Evolutionary conservation across 2,888 invertebrate genomes (phyloP).

Genomic region (Stenodera caucasica): DNA sequence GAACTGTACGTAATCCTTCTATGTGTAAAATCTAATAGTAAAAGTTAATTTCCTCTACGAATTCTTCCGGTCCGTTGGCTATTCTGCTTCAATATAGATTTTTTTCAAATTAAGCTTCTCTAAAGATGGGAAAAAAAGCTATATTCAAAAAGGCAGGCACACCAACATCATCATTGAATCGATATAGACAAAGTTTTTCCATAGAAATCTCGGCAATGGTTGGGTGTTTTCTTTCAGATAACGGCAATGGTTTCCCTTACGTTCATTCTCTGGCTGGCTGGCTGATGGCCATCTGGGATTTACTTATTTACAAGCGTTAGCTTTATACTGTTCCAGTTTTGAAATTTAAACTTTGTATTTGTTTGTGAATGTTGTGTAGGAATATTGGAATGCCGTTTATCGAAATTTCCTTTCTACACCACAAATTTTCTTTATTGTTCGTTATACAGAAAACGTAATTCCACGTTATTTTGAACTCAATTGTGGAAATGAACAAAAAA

Average conservation of each 20-base stretch:
- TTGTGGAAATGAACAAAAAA: background rate
- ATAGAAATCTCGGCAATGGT: background rate
- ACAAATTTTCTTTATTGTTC: background rate
- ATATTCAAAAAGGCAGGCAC: background rate
- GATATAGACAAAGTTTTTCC: slow-evolving; percentile 1
- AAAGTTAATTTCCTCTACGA: slow-evolving; percentile 1
- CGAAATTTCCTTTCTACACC: background rate
- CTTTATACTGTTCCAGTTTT: slow-evolving; percentile 1
- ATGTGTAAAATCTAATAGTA: background rate
- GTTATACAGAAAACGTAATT: background rate
- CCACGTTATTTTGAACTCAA: background rate
- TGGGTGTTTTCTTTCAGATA: slow-evolving; percentile 5
- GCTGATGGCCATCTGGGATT: slow-evolving; percentile 7
- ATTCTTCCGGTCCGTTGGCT: background rate
- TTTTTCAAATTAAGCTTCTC: no score
- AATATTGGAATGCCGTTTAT: background rate
- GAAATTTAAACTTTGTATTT: background rate
- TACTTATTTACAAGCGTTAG: slow-evolving; percentile 5
- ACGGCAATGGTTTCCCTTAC: background rate
- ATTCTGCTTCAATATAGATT: background rate
- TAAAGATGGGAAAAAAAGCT: background rate
- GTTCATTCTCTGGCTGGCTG: slow-evolving; percentile 4
- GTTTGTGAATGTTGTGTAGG: background rate
- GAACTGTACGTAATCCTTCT: background rate
- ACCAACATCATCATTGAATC: background rate